phyloP scores from a whole-genome alignment of 2,888 invertebrate species.

The Nematopogon swammerdamellus region DNA sequence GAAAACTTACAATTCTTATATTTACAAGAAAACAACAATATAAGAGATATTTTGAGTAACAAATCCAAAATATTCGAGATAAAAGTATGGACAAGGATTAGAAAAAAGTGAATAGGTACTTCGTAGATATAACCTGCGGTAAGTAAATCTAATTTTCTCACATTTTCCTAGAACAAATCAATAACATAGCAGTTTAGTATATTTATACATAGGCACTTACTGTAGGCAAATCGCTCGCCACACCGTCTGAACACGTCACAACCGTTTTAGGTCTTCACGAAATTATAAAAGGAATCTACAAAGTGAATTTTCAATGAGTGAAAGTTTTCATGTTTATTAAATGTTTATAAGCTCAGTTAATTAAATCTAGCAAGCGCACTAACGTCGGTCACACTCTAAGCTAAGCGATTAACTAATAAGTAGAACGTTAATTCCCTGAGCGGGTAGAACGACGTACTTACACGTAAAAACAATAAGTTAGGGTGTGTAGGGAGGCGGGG shows the following conservation, averaged over 20 bases:
- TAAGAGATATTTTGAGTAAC: neutral
- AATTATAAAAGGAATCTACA: too few relatives aligned
- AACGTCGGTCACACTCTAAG: neutral
- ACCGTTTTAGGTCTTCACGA: neutral
- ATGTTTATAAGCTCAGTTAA: neutral
- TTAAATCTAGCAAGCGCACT: neutral
- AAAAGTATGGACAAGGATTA: too few relatives aligned
- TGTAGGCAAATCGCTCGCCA: neutral
- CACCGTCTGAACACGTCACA: neutral
- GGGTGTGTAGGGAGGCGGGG: constrained; percentile 55
- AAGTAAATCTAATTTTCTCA: too few relatives aligned
- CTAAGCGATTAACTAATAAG: neutral
- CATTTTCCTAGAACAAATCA: too few relatives aligned
- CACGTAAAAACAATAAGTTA: too few relatives aligned
- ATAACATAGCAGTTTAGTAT: too few relatives aligned
- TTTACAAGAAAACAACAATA: too few relatives aligned
- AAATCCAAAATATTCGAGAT: neutral
- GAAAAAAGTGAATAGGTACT: neutral
- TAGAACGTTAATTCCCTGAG: too few relatives aligned
- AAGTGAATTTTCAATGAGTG: neutral
- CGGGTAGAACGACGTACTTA: too few relatives aligned
- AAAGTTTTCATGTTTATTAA: neutral
- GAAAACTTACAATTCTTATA: too few relatives aligned
- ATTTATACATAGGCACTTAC: neutral
- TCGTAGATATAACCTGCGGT: neutral